Base-by-base conservation (phyloP, 2,888 invertebrate species). In the Alentia gelatinosa region DNA sequence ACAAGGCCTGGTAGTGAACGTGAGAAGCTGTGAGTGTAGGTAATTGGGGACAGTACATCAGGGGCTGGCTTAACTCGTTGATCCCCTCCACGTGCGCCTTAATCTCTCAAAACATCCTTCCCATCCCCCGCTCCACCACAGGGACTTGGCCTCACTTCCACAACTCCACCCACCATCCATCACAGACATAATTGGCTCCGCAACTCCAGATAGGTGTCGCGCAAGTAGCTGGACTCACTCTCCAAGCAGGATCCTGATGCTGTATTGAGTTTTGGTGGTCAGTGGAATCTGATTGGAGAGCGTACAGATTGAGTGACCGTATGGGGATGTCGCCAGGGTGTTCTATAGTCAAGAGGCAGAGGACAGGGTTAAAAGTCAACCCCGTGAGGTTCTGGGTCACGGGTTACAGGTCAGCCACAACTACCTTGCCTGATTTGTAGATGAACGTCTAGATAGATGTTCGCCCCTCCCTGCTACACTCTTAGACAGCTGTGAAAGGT, bases 251-350 rank as follows among this genome's bases (percentile, higher is more conserved):
- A 68, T n/a, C 26, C 30, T 68, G 68, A 30, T 68, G 26, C 26
- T 3, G 0, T 68, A 15, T 68, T 26, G 68, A 68, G 15, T 68
- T 3, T 26, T 12, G 4, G 15, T 68, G 12, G n/a, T 5, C 26
- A 63, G 15, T 63, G 63, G 26, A n/a, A 5, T 68, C 4, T 68
- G 68, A 1, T 68, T 30, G 68, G 68, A 68, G 68, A 68, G 68
- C 30, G 26, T 47, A 30, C 26, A 4, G 26, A 30, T 68, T 68
- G 12, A 68, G 56, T 56, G 56, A 56, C 56, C n/a, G 56, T 56
- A 56, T 56, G n/a, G 56, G 56, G 56, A 56, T 56, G 56, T 56
- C n/a, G n/a, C 56, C 56, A n/a, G 56, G 56, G n/a, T 56, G 56
- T n/a, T n/a, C 56, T n/a, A 56, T n/a, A 19, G 23, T 56, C 12